Evolutionary conservation across 2,113 vertebrate genomes (phyloP), one percentile per base, ranked within the genome.

Genomic region (Rhineura floridana): DNA sequence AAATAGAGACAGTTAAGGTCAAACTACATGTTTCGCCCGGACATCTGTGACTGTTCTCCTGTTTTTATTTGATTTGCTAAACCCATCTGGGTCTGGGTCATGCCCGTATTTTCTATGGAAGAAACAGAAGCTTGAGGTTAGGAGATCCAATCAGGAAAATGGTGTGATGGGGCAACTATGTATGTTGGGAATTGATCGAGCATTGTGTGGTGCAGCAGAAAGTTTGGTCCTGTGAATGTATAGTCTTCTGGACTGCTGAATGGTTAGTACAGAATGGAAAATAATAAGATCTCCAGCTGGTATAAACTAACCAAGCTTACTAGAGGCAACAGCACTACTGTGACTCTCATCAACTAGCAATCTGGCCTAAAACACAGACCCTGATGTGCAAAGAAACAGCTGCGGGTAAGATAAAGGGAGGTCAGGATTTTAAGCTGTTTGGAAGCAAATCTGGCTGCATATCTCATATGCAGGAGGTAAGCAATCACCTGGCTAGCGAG

Each of bases 331-430:
- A 30, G 4, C 17, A 67, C 10, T 10, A 42, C 81, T 17, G 46
- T 42, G 72, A 77, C 44, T 88, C 46, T 83, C 69, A 88, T 76
- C 87, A 88, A 44, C n/a, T 3, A 48, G 42, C 65, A 73, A 63
- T 82, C 67, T 46, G 67, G 67, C 52, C 52, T 88, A 46, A 77
- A 65, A 77, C 72, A 55, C 70, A 83, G 72, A 50, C 80, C 80
- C 76, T 65, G 81, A 83, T 83, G 87, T 25, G 81, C n/a, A 55
- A 52, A 83, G 81, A 76, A 77, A 88, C 80, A 67, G 81, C 87
- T 88, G 80, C 46, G 52, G 87, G 87, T 83, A 52, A 88, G 81
- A n/a, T 19, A 83, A 44, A 52, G 36, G 44, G 39, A 65, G 87
- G 70, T 88, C 59, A 52, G 59, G 44, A 25, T 83, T 77, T 88